Percentiles rank a stretch among this genome's conserved stretches.
Evolutionary conservation across 2,797 vertebrate species (phyloP).

Genomic region (Sebastolobus alascanus): DNA sequence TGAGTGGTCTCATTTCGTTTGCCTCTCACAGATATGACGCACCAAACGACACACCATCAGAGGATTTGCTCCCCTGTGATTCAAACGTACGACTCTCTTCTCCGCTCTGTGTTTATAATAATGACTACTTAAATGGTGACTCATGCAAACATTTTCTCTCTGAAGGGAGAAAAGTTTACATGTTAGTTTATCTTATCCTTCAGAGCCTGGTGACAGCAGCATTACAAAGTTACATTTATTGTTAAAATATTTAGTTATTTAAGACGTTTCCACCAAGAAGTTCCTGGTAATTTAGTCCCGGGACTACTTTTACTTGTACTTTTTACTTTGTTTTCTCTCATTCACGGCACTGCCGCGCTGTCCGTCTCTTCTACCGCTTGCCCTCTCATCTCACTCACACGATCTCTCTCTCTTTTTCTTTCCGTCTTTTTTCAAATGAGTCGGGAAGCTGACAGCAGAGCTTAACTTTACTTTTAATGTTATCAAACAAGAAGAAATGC

Average conservation of each 20-base stretch:
- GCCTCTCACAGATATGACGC: background rate
- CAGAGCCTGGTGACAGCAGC: background rate
- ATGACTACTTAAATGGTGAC: conserved; percentile 32
- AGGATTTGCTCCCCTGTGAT: background rate
- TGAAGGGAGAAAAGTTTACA: background rate
- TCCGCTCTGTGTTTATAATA: conserved; percentile 28
- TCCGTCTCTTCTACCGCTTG: too few relatives aligned
- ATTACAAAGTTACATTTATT: background rate
- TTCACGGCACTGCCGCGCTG: too few relatives aligned
- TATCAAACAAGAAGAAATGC: too few relatives aligned
- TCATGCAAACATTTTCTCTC: conserved; percentile 45
- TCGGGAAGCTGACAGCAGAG: too few relatives aligned
- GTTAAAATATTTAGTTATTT: conserved; percentile 7
- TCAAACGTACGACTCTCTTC: background rate
- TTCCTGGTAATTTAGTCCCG: too few relatives aligned
- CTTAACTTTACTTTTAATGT: too few relatives aligned
- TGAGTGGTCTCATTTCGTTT: conserved; percentile 59
- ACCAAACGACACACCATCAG: background rate
- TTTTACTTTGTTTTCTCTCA: too few relatives aligned
- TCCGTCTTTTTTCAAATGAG: too few relatives aligned
- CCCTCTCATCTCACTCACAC: too few relatives aligned
- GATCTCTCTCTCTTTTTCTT: too few relatives aligned
- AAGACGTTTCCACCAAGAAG: too few relatives aligned
- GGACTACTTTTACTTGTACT: too few relatives aligned
- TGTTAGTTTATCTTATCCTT: conserved; percentile 12